Base-by-base conservation (phyloP, 2,113 vertebrate genomes). In the Collichthys lucidus region DNA sequence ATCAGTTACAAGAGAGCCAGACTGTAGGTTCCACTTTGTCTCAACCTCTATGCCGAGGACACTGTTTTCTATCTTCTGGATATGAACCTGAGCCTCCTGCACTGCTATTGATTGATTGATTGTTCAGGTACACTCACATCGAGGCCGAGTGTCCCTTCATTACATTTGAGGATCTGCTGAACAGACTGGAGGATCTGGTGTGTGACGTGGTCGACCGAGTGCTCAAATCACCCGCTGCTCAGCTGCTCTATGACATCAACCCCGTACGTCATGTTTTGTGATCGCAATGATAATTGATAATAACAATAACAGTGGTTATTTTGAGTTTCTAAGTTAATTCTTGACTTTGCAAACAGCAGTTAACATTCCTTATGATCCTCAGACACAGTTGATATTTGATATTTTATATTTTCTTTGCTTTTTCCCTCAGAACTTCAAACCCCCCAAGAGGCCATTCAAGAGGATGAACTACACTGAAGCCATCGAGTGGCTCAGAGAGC, bases 141-240 rank as follows among this genome's bases (percentile, higher is more conserved):
- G 98, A 99, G 93, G 98, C 97, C 0, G 98, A 99, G 87, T 99
- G 97, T 79, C 96, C 98, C 22, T 99, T 99, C 89, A 93, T 99
- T 44, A 88, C 88, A 0, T 99, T 95, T 4, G 97, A 99, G 12
- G 96, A 99, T 7, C 91, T 99, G 49, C 90, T 99, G 92, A 90
- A 82, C 89, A 92, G 96, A 0, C 73, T 99, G 88, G 98, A 99
- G 90, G 95, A 95, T 86, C 89, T 99, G 90, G 97, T 99, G 35
- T 99, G 98, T 83, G 98, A 99, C 0, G 98, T 99, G 0, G 98
- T 99, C 6, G 98, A 98, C 52, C 90, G 98, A 74, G 91, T 99
- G 46, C 80, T 99, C 76, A 96, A 96, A 16, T 99, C 98, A 0
- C 95, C 97, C 0, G 93, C 87, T 0, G 95, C 90, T 0, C 77